These are phyloP conservation scores for Limenitis camilla DNA, from an alignment of 2,888 invertebrate species.

Conservation along the genomic window DNA sequence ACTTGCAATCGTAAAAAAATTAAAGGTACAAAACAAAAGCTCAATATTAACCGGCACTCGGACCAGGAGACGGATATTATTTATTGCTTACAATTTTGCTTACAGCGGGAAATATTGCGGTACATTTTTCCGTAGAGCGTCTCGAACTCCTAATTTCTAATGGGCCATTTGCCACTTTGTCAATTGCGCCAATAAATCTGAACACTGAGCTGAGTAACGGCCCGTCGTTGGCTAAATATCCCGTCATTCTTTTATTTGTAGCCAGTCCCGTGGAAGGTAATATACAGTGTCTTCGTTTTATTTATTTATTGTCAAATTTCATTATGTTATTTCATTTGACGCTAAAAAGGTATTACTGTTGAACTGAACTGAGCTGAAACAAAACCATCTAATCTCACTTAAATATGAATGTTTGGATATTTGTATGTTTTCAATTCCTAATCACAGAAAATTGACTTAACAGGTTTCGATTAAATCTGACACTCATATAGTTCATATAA, in stretches of 20 bases:
- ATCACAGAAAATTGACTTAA: too few species aligned
- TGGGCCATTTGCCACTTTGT: constrained; percentile 75
- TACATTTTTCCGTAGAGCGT: constrained; percentile 62
- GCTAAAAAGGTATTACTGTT: too few species aligned
- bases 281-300: constrained; percentile 4
- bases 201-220: constrained; percentile 57
- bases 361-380: too few species aligned
- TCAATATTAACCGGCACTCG: neutral
- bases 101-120: constrained; percentile 63
- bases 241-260: constrained; percentile 60
- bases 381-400: too few species aligned
- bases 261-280: constrained; percentile 12
- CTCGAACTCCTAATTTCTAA: constrained; percentile 71
- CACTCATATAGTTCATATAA: too few species aligned
- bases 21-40: neutral
- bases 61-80: constrained; percentile 32
- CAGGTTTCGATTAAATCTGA: too few species aligned
- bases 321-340: neutral
- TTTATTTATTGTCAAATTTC: neutral
- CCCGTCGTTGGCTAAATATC: constrained; percentile 59
- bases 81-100: constrained; percentile 68
- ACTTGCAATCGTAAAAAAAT: neutral
- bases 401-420: too few species aligned
- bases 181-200: constrained; percentile 74
- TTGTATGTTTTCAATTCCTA: too few species aligned